These are phyloP conservation scores for Falco columbarius DNA, from an alignment of 2,797 vertebrate species.

Conservation along the genomic window DNA sequence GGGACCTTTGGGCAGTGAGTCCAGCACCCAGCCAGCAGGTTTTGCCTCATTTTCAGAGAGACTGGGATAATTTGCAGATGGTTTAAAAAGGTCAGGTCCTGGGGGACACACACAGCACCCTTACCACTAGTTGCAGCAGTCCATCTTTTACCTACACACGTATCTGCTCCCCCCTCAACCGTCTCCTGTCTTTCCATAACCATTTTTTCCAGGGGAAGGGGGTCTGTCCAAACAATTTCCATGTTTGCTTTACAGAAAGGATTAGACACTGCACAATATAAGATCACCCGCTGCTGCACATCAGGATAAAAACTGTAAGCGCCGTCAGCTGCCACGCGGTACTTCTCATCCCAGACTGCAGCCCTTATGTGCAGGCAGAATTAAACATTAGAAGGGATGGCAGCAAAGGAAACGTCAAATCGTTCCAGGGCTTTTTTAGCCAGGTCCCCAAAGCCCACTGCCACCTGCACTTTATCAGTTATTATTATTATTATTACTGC, in stretches of 20 bases:
- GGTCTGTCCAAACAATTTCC: neutral
- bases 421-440: neutral
- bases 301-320: neutral
- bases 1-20: neutral
- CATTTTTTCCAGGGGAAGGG: neutral
- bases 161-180: neutral
- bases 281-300: neutral
- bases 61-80: neutral
- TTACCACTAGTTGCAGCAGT: neutral
- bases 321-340: neutral
- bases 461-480: neutral
- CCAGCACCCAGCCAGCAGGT: neutral
- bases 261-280: neutral
- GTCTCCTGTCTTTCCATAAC: neutral
- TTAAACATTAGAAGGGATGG: neutral
- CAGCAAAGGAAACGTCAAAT: conserved; percentile 4
- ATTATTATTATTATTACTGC: neutral
- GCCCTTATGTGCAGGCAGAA: neutral
- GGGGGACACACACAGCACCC: too few relatives aligned
- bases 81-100: neutral
- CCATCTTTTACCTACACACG: neutral
- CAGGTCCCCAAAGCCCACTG: neutral
- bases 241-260: neutral
- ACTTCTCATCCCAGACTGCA: neutral
- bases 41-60: neutral